Percentiles rank a stretch among this genome's conserved stretches.
phyloP scores from a whole-genome alignment of 64 coral and sea anemone genomes.

The Actinia tenebrosa region DNA sequence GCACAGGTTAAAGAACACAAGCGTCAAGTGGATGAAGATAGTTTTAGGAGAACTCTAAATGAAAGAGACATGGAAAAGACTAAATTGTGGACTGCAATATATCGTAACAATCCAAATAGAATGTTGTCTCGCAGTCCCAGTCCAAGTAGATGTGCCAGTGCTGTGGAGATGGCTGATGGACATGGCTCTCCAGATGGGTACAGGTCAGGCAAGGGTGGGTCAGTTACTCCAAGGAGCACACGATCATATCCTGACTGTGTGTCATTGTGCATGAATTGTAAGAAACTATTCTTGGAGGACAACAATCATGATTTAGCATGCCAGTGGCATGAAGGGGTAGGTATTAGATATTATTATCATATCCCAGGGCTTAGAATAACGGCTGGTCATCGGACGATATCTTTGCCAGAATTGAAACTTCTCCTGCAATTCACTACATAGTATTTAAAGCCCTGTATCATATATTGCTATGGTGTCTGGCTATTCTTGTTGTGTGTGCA shows the following conservation, averaged over 20 bases:
- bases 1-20: slow-evolving; percentile 53
- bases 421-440: no score
- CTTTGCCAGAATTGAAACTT: no score
- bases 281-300: slow-evolving; percentile 61
- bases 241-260: slow-evolving; percentile 21
- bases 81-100: slow-evolving; percentile 82
- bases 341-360: background rate
- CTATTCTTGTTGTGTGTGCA: background rate
- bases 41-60: slow-evolving; percentile 62
- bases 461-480: no score
- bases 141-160: slow-evolving; percentile 21
- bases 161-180: background rate
- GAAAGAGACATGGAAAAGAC: slow-evolving; percentile 72
- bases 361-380: no score
- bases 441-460: no score
- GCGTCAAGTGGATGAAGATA: slow-evolving; percentile 57
- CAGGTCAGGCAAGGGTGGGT: background rate
- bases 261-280: slow-evolving; percentile 60
- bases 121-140: slow-evolving; percentile 26
- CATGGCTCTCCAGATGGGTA: background rate
- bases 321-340: slow-evolving; percentile 94
- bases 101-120: slow-evolving; percentile 47
- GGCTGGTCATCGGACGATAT: no score
- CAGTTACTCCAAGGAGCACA: background rate
- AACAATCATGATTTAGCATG: slow-evolving; percentile 70